Base-by-base conservation (phyloP, 2,888 invertebrate genomes). In the Cephus pygmeus region DNA sequence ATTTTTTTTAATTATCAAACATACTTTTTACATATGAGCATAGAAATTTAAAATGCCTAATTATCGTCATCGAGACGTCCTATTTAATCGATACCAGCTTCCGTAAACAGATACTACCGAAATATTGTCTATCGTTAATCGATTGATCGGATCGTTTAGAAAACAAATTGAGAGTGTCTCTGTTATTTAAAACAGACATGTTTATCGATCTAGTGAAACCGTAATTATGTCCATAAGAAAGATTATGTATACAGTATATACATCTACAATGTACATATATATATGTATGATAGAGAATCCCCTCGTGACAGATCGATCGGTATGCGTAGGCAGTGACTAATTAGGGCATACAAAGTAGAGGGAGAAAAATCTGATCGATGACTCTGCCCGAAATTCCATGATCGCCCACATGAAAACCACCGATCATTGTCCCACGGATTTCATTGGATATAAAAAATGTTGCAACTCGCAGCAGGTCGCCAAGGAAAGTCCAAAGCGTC, bases 361-460 rank as follows among this genome's bases (percentile, higher is more conserved):
- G 23, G 56, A 56, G 23, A 23, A 56, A 9, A 56, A 23, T 23
- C 56, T 56, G 56, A 56, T 56, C 56, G 56, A 56, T 56, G 56
- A 56, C 56, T 56, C 23, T 56, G 56, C 23, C 56, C 56, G 56
- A 56, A 56, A 56, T 56, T 56, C 56, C 56, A 23, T 23, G 56
- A 56, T 56, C 56, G 56, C 56, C 56, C 56, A 56, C 56, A 9
- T 56, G 56, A 56, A 23, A 56, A 23, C 23, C 56, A 56, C 23
- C 23, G 71, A 71, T 34, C 71, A 71, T 71, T 71, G 71, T 71
- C 71, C 71, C 71, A 31, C 71, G 71, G 71, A 31, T 31, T 71
- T 71, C 71, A 56, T 23, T 56, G 56, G 56, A 56, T 56, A 23
- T 56, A 56, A 56, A 23, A 56, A 56, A 56, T 56, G 56, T 56